Base-by-base conservation (phyloP, 1,140 invertebrate genomes). In the Apis cerana region DNA sequence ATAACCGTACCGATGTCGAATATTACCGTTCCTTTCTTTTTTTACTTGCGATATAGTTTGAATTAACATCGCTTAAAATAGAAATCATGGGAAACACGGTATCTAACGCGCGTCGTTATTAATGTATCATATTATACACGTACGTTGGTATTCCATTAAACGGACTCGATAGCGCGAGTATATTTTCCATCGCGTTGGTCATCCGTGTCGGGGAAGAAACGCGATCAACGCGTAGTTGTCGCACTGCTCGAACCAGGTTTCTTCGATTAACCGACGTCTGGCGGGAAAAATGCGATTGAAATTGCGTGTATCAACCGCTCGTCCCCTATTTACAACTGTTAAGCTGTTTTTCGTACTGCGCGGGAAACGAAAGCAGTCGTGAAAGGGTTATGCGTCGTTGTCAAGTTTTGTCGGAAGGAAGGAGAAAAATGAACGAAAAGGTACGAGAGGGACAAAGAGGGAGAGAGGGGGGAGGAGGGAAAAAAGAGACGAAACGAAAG, bases 141-240 rank as follows among this genome's bases (percentile, higher is more conserved):
- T 33, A 75, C 19, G 61, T 23, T 17, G 72, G 62, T 76, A 67
- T 76, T 82, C 80, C 80, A 82, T 82, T 82, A 82, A 62, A 75
- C 71, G 54, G 10, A 33, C 15, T 33, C 13, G 0, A 82, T 76
- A 76, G 13, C 13, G 19, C 43, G 13, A 19, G 64, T 59, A 59
- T 52, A 65, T 67, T 82, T 68, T 52, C 80, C 7, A n/a, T 23
- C 19, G 19, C 33, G 33, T 65, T 58, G 64, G 11, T 76, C 54
- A 76, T 75, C 21, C 54, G n/a, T 81, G 54, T 68, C 33, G 33
- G 33, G 5, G 0, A 17, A 4, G 27, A 48, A 9, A 52, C 15
- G 9, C 15, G 78, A 23, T 33, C 64, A 75, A 75, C 43, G 62
- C 15, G 50, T n/a, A n/a, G 13, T 43, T 33, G 79, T 52, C 50